Base-by-base conservation (phyloP, 2,888 invertebrate species). In the Melolontha melolontha region DNA sequence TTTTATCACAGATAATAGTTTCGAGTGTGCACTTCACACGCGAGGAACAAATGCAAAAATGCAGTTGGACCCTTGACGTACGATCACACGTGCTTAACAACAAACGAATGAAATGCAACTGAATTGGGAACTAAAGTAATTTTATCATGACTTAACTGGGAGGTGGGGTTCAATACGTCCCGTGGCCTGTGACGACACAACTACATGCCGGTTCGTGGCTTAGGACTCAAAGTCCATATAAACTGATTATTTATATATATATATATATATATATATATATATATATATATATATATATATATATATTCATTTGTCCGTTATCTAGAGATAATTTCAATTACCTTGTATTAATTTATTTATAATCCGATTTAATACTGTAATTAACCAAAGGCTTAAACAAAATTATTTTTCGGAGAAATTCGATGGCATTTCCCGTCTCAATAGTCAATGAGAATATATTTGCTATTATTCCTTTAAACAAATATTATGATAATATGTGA, bases 141-240 rank as follows among this genome's bases (percentile, higher is more conserved):
- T 62, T 62, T 62, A 49, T 62, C 59, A 34, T 16, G 44, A 49
- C 47, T 47, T 62, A 47, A 59, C 29, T 27, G 12, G 34, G 59
- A 62, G 59, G 29, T 47, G 59, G 59, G 49, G 59, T 59, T 44
- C 17, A 27, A 8, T 11, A 11, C 47, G 42, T 47, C 59, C 34
- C 59, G 59, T 62, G 59, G 34, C 34, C 17, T 47, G 27, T 62
- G 59, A 62, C 59, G 59, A 49, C 59, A 62, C 34, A 17, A 10
- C 29, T 47, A 34, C 34, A 47, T 44, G 34, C 59, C 34, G 47
- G 10, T 42, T 47, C 16, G 17, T 54, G 17, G 40, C 22, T 39
- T 54, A 34, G 29, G 59, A 34, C 16, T 34, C 59, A 62, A 62
- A 49, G 59, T 62, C 34, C 47, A 14, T 14, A 4, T 22, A 22